Percentiles rank a stretch among this genome's conserved stretches.
Evolutionary conservation across 2,113 vertebrate genomes (phyloP).

Genomic region (Amphiprion ocellaris): DNA sequence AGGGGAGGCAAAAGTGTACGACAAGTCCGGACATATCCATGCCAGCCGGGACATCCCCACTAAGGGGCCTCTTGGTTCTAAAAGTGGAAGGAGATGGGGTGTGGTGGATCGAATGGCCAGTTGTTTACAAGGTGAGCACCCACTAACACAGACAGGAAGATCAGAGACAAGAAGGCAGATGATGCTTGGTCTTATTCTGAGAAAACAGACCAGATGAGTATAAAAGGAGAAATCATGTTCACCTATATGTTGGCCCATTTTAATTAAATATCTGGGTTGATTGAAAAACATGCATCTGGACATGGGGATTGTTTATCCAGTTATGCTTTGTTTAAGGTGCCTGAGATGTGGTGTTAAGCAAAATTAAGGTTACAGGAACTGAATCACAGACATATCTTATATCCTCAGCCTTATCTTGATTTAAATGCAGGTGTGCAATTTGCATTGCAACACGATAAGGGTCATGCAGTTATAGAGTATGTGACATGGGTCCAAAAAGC

Average conservation of each 20-base stretch:
- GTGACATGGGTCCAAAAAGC: conserved; percentile 9
- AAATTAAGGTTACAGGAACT: too few relatives aligned
- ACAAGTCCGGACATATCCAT: conserved; percentile 75
- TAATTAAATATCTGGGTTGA: too few relatives aligned
- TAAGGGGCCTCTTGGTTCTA: conserved; percentile 74
- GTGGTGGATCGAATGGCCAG: conserved; percentile 65
- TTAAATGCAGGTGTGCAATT: too few relatives aligned
- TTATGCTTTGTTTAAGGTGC: too few relatives aligned
- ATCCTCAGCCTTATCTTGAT: too few relatives aligned
- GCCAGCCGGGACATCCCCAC: conserved; percentile 67
- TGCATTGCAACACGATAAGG: not conserved
- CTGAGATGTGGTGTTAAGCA: too few relatives aligned
- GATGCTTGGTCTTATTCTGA: conserved; percentile 23
- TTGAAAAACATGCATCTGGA: too few relatives aligned
- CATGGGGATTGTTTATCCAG: too few relatives aligned
- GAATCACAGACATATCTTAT: too few relatives aligned
- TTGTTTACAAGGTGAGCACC: conserved; percentile 70
- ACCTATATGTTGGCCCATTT: too few relatives aligned
- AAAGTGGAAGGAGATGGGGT: conserved; percentile 67
- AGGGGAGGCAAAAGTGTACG: not conserved
- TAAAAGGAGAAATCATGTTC: not conserved
- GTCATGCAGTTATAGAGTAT: not conserved
- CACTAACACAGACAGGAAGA: conserved; percentile 50
- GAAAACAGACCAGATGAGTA: not conserved
- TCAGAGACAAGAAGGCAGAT: conserved; percentile 22